Percentiles rank a stretch among this genome's conserved stretches.
Evolutionary conservation across 1,140 invertebrate species (phyloP).

Genomic region (Camponotus floridanus): DNA sequence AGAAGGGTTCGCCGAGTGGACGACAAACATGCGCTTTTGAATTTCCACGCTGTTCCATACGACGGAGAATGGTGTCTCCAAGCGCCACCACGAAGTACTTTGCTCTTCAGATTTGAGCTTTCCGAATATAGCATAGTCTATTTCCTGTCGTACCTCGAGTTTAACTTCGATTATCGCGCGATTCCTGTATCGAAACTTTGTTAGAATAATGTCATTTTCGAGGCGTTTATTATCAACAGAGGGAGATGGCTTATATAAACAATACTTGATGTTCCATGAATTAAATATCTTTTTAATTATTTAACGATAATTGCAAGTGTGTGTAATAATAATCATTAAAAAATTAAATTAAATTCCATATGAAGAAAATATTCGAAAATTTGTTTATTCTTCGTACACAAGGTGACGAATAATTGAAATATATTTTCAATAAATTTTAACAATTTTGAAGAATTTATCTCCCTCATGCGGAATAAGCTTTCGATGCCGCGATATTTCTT

Average conservation of each 20-base stretch:
- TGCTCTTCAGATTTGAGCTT: constrained; percentile 68
- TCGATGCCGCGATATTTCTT: constrained; percentile 15
- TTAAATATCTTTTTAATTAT: constrained; percentile 20
- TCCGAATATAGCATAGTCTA: constrained; percentile 56
- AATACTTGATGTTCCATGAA: not conserved
- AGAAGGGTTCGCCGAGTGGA: constrained; percentile 76
- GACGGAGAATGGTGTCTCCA: constrained; percentile 58
- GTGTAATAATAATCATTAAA: not conserved
- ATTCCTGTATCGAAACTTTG: not conserved
- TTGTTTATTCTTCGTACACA: not conserved
- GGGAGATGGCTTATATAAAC: not conserved
- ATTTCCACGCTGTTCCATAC: constrained; percentile 68
- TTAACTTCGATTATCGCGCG: constrained; percentile 42
- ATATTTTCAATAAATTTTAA: not conserved
- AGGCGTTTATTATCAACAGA: not conserved
- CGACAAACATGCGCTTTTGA: constrained; percentile 80
- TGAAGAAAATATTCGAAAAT: not conserved
- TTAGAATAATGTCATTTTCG: not conserved
- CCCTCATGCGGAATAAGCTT: constrained; percentile 6
- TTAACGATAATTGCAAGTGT: not conserved
- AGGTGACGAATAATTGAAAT: not conserved
- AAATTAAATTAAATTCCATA: not conserved
- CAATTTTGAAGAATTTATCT: constrained; percentile 15
- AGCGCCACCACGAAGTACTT: constrained; percentile 57
- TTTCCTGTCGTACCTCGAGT: constrained; percentile 42